Conservation (phyloP, 2,797 vertebrate species). For the Sebastes matsubarae region DNA sequence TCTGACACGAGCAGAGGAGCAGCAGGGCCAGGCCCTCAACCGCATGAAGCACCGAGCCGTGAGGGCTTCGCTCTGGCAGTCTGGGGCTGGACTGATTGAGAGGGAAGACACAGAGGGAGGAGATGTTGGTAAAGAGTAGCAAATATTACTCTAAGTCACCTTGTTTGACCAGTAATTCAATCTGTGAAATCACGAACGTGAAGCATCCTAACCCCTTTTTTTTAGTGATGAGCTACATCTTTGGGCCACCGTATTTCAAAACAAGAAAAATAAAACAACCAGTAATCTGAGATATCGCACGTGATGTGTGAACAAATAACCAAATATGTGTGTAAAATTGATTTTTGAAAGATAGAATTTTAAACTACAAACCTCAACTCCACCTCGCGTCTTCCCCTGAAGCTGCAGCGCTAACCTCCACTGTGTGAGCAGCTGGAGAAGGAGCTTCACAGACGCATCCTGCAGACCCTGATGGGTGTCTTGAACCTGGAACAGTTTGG, state of each 20-base stretch:
- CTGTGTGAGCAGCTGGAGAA: slow-evolving; percentile 96
- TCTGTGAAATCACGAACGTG: background rate
- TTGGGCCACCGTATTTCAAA: background rate
- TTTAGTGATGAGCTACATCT: background rate
- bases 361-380: slow-evolving; percentile 75
- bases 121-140: background rate
- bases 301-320: background rate
- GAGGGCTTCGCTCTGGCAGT: slow-evolving; percentile 90
- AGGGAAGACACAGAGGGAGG: background rate
- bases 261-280: background rate
- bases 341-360: background rate
- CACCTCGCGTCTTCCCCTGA: slow-evolving; percentile 78
- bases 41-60: slow-evolving; percentile 93
- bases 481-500: slow-evolving; percentile 80
- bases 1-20: slow-evolving; percentile 96
- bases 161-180: background rate
- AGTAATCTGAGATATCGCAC: background rate
- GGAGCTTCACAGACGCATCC: slow-evolving; percentile 94
- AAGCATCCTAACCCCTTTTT: background rate
- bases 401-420: slow-evolving; percentile 95
- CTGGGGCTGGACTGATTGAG: slow-evolving; percentile 86
- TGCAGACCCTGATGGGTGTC: slow-evolving; percentile 95
- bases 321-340: background rate
- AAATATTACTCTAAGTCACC: background rate
- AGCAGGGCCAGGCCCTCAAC: slow-evolving; percentile 95